Evolutionary conservation across 1,140 invertebrate genomes (phyloP).

Genomic region (Zaprionus davidi): DNA sequence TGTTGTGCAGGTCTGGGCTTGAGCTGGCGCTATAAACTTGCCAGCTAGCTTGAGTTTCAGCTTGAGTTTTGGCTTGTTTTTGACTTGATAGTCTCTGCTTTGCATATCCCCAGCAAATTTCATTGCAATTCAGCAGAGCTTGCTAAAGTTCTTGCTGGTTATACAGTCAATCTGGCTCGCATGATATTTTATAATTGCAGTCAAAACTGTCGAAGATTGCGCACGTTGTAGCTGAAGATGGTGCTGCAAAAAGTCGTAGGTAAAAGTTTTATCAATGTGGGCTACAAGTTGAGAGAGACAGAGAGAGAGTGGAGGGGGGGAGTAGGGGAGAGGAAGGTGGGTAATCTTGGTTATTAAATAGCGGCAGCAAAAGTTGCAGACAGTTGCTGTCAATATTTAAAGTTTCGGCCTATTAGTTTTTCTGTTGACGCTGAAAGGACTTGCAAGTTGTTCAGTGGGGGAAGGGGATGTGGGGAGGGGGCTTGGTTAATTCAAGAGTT

Average conservation of each 20-base stretch:
- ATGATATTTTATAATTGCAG: slow-evolving; percentile 44
- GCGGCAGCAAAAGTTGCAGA: slow-evolving; percentile 37
- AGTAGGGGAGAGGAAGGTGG: neutral
- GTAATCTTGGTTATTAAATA: slow-evolving; percentile 20
- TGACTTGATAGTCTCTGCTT: neutral
- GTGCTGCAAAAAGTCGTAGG: neutral
- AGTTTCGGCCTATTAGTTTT: slow-evolving; percentile 25
- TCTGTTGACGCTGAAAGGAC: slow-evolving; percentile 17
- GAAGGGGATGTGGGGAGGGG: neutral
- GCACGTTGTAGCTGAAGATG: neutral
- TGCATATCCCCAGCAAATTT: neutral
- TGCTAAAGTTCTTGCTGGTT: slow-evolving; percentile 7
- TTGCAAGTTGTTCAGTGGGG: slow-evolving; percentile 8
- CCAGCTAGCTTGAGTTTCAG: neutral
- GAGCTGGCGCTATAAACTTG: neutral
- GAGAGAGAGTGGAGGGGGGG: neutral
- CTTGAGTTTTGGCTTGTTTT: neutral
- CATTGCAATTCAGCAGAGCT: no score
- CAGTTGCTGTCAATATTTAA: slow-evolving; percentile 57
- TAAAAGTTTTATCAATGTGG: slow-evolving; percentile 33
- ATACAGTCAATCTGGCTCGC: slow-evolving; percentile 5
- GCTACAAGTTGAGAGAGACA: slow-evolving; percentile 3
- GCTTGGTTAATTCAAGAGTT: slow-evolving; percentile 1
- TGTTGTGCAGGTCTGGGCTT: slow-evolving; percentile 8
- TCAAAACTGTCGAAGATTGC: slow-evolving; percentile 45